Conservation (phyloP, 2,888 invertebrate genomes). For the Myathropa florea region DNA sequence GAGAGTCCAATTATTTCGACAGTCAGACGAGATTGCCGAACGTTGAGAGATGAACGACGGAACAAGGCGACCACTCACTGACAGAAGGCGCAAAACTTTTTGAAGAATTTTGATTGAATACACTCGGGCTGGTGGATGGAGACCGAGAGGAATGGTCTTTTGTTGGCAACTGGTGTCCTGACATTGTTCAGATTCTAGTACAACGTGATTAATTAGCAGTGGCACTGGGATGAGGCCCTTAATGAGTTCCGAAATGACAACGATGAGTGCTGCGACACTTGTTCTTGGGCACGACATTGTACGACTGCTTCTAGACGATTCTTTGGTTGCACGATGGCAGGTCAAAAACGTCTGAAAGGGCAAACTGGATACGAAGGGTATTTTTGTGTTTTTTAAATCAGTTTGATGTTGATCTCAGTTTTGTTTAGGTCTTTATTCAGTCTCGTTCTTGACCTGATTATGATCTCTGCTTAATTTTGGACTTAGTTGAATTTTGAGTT, state of each 20-base stretch:
- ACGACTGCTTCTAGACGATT: too few species aligned
- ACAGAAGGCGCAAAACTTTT: conserved; percentile 16
- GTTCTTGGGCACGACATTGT: not conserved
- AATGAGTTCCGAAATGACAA: not conserved
- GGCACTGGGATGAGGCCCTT: not conserved
- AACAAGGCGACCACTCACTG: conserved; percentile 28
- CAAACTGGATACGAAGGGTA: too few species aligned
- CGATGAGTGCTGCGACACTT: not conserved
- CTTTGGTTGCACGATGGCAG: too few species aligned
- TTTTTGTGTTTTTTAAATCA: too few species aligned
- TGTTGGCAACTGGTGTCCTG: not conserved
- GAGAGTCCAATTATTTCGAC: conserved; percentile 65
- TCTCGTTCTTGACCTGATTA: too few species aligned
- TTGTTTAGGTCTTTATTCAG: too few species aligned
- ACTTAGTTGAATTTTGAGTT: too few species aligned
- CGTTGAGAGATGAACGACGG: conserved; percentile 11
- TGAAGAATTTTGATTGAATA: conserved; percentile 69
- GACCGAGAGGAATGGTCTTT: not conserved
- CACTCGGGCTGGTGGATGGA: not conserved
- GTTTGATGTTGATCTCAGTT: too few species aligned
- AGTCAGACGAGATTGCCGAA: conserved; percentile 31
- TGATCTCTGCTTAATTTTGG: too few species aligned
- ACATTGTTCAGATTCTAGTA: not conserved
- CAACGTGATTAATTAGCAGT: not conserved
- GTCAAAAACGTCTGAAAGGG: too few species aligned